A percentile compares a stretch with the other conserved stretches of the same genome.
These are phyloP conservation scores for Eucera pruinosa DNA, from an alignment of 2,888 invertebrate species.

Conservation along the genomic window DNA sequence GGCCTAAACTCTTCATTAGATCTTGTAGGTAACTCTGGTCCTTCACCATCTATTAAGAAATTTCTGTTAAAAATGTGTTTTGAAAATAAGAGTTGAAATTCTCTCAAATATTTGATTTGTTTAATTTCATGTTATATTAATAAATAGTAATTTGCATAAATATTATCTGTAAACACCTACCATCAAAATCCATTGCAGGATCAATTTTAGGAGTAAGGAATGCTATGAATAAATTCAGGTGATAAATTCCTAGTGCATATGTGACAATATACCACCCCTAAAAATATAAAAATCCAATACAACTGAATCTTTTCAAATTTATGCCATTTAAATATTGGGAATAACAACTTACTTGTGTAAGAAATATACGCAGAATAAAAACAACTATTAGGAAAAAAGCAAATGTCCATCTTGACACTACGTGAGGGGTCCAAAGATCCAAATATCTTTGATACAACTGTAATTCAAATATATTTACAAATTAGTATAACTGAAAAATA, in stretches of 20 bases:
- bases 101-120: not conserved
- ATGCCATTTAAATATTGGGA: slow-evolving; percentile 20
- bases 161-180: slow-evolving; percentile 84
- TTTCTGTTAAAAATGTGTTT: slow-evolving; percentile 1
- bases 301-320: not conserved
- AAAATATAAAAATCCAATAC: slow-evolving; percentile 78
- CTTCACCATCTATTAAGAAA: slow-evolving; percentile 88
- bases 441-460: slow-evolving; percentile 93
- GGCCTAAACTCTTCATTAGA: slow-evolving; percentile 99
- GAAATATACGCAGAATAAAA: slow-evolving; percentile 92
- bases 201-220: slow-evolving; percentile 99
- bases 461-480: slow-evolving; percentile 51
- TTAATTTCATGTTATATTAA: not conserved
- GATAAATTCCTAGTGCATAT: slow-evolving; percentile 99
- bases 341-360: slow-evolving; percentile 89
- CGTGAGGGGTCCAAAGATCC: slow-evolving; percentile 94
- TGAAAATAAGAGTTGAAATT: not conserved
- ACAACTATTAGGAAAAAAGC: slow-evolving; percentile 89
- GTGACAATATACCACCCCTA: slow-evolving; percentile 99
- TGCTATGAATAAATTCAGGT: slow-evolving; percentile 99
- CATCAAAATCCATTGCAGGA: slow-evolving; percentile 97
- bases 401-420: slow-evolving; percentile 92
- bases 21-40: slow-evolving; percentile 97
- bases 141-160: not conserved
- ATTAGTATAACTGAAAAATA: not conserved